Conservation (phyloP, 2,888 invertebrate genomes). For the Dioctria rufipes region DNA sequence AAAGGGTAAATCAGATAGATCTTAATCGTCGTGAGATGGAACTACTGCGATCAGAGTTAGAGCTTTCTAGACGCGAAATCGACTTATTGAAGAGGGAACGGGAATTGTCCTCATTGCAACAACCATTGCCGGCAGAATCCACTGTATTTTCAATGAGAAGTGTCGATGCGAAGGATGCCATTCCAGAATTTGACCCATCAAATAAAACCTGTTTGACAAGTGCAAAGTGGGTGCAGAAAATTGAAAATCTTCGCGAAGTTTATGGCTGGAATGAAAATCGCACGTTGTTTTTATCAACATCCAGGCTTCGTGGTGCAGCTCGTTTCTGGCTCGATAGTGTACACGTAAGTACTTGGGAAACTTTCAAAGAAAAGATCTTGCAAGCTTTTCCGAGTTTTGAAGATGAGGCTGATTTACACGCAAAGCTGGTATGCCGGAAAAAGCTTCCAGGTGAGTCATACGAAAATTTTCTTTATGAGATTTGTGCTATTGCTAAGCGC, state of each 20-base stretch:
- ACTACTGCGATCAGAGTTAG: too few relatives aligned
- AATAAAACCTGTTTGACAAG: neutral
- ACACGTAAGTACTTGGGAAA: neutral
- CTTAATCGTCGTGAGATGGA: too few relatives aligned
- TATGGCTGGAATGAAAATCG: neutral
- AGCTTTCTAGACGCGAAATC: too few relatives aligned
- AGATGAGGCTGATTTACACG: constrained; percentile 10
- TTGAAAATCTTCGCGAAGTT: neutral
- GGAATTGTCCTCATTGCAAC: too few relatives aligned
- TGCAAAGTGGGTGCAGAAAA: neutral
- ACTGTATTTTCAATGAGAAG: too few relatives aligned
- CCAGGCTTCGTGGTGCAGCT: neutral
- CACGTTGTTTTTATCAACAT: neutral
- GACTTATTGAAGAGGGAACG: too few relatives aligned
- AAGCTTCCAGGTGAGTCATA: neutral
- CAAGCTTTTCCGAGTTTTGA: neutral
- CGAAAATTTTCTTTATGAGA: constrained; percentile 10
- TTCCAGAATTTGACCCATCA: neutral
- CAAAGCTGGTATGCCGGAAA: neutral
- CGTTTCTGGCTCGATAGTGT: neutral
- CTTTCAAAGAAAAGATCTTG: neutral
- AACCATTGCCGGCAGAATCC: too few relatives aligned
- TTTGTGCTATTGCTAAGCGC: neutral
- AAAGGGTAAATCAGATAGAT: too few relatives aligned
- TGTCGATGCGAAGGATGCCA: neutral